Evolutionary conservation across 2,797 vertebrate genomes (phyloP), one percentile per base, ranked within the genome.

Genomic region (Cephalopachus bancanus): DNA sequence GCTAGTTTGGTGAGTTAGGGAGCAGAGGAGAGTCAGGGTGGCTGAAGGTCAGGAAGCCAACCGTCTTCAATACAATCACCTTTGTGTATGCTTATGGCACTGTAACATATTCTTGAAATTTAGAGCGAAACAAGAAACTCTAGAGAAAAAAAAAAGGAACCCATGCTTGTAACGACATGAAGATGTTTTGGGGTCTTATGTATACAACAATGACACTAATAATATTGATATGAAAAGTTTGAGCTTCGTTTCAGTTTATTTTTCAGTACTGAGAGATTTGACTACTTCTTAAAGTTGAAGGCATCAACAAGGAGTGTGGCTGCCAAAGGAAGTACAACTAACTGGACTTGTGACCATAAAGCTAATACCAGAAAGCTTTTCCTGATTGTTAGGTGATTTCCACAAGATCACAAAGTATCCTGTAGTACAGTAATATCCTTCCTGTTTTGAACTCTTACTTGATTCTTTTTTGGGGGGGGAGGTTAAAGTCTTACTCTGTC

Each of bases 201-300:
- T 28, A 59, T 24, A 60, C 49, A 94, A 33, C 28, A 94, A 89
- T 80, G 84, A 67, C 1, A 5, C 59, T 49, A 67, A 72, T 20
- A 11, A 26, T 10, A 9, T 55, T n/a, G 14, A 79, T 44, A 10
- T 71, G 37, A 91, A 97, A 67, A 75, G 44, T 14, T 6, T 83
- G 37, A 72, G 69, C 17, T 79, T 87, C 3, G 16, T 83, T 94
- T 53, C 51, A 92, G 26, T 85, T 67, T 75, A 49, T 87, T 89
- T 67, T 83, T 69, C 12, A 67, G 10, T 33, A 20, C 26, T 59
- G 37, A 72, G 30, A 33, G 4, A 81, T 55, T 4, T 69, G 94
- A 90, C 26, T 67, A 24, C 60, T 93, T 92, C 78, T 96, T 20
- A 49, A 12, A 10, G 10, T 55, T 81, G 60, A 96, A 94, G 20